A percentile compares a stretch with the other conserved stretches of the same genome.
Evolutionary conservation across 1,140 invertebrate species (phyloP).

Genomic region (Conus ventricosus): DNA sequence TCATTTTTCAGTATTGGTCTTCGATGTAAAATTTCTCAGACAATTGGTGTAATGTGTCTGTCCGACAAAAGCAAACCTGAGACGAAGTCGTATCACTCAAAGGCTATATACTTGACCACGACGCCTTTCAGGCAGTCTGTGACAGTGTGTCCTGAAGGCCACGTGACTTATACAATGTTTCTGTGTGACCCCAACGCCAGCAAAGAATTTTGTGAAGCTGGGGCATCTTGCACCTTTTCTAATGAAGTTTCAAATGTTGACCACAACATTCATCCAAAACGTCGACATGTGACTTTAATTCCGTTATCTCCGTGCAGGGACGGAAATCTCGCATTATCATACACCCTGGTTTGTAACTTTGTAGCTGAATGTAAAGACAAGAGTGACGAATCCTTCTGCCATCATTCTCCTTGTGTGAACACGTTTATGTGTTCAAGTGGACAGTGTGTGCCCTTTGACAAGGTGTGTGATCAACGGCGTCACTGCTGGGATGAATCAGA

Average conservation of each 20-base stretch:
- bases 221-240: neutral
- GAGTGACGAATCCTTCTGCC: constrained; percentile 7
- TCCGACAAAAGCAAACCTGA: too few species aligned
- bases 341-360: constrained; percentile 16
- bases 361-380: neutral
- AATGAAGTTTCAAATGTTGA: too few species aligned
- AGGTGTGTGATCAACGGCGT: neutral
- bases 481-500: constrained; percentile 21
- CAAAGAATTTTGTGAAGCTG: neutral
- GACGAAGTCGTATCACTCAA: too few species aligned
- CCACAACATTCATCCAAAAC: too few species aligned
- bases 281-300: too few species aligned
- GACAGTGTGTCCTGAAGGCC: neutral
- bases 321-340: neutral
- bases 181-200: neutral
- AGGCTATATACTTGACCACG: too few species aligned
- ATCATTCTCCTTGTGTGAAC: neutral
- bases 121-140: too few species aligned
- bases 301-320: neutral
- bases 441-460: neutral
- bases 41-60: too few species aligned
- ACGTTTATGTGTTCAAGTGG: neutral
- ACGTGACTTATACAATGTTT: neutral
- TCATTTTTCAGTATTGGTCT: too few species aligned
- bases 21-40: too few species aligned